Percentiles rank a stretch among this genome's conserved stretches.
Conservation (phyloP, 1,140 invertebrate species). For the Drosophila neocordata region DNA sequence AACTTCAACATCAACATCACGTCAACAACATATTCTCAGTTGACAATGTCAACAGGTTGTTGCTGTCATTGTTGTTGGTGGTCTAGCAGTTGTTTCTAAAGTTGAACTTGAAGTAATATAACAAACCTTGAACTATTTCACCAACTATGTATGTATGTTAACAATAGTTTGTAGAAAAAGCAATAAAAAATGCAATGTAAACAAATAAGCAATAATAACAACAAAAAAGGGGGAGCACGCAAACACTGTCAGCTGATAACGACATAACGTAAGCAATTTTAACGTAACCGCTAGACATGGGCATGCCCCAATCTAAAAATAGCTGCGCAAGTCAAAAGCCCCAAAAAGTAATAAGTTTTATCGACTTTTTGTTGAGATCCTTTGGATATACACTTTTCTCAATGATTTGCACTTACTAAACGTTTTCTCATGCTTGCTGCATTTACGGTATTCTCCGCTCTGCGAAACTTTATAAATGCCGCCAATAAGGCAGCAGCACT, state of each 20-base stretch:
- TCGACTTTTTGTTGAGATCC: conserved; percentile 62
- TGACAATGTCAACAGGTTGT: conserved; percentile 71
- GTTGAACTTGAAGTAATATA: not conserved
- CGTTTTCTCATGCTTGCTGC: conserved; percentile 58
- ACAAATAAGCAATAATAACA: conserved; percentile 49
- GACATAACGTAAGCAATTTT: conserved; percentile 20
- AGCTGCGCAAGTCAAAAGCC: conserved; percentile 66
- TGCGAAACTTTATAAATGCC: conserved; percentile 55
- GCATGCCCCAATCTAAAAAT: conserved; percentile 75
- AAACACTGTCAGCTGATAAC: conserved; percentile 39
- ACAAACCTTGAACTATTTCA: conserved; percentile 5
- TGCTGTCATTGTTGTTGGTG: not conserved
- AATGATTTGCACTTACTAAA: conserved; percentile 45
- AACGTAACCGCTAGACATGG: conserved; percentile 27
- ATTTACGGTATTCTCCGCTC: conserved; percentile 46
- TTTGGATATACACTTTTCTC: conserved; percentile 14
- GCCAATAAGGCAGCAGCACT: conserved; percentile 48
- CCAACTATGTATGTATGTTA: not conserved
- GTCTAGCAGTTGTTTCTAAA: no score
- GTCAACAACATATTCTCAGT: conserved; percentile 24
- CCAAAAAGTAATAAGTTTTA: conserved; percentile 42
- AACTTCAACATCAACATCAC: conserved; percentile 20
- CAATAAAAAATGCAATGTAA: conserved; percentile 51
- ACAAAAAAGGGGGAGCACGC: conserved; percentile 11
- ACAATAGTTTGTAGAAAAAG: conserved; percentile 16